A percentile compares a stretch with the other conserved stretches of the same genome.
phyloP scores from a whole-genome alignment of 2,888 invertebrate species.

The Plebejus melissa region DNA sequence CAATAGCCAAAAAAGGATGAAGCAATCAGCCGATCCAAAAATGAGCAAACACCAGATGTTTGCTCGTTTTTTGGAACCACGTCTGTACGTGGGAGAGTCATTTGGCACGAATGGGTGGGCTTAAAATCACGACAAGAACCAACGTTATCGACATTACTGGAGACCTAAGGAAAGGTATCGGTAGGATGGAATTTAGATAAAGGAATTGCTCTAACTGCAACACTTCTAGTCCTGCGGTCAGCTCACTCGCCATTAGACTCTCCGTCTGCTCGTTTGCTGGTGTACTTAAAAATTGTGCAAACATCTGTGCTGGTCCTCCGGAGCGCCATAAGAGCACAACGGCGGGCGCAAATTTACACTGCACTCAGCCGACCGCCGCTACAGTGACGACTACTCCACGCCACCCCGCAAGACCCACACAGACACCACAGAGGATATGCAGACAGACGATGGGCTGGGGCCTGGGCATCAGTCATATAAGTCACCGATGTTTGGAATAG shows the following conservation, averaged over 20 bases:
- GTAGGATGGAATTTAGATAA: too few relatives aligned
- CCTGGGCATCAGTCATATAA: neutral
- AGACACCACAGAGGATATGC: neutral
- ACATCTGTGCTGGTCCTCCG: conserved; percentile 44
- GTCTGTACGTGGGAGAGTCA: neutral
- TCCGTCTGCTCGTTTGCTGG: neutral
- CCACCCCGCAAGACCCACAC: conserved; percentile 23
- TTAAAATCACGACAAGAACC: neutral
- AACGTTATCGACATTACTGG: too few relatives aligned
- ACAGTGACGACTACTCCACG: conserved; percentile 65
- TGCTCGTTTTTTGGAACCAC: neutral
- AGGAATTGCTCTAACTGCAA: too few relatives aligned
- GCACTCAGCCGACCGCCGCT: conserved; percentile 61
- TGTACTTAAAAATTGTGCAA: neutral
- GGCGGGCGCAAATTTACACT: conserved; percentile 71
- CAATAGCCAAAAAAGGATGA: conserved; percentile 1
- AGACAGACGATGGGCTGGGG: neutral
- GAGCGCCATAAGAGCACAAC: conserved; percentile 63
- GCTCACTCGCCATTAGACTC: neutral
- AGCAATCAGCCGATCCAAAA: conserved; percentile 45
- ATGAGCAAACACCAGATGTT: neutral
- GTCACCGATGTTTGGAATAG: too few relatives aligned
- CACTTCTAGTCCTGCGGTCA: too few relatives aligned
- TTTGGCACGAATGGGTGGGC: neutral
- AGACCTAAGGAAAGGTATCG: too few relatives aligned